These are phyloP conservation scores for Syngnathoides biaculeatus DNA, from an alignment of 2,113 vertebrate species.

Conservation along the genomic window DNA sequence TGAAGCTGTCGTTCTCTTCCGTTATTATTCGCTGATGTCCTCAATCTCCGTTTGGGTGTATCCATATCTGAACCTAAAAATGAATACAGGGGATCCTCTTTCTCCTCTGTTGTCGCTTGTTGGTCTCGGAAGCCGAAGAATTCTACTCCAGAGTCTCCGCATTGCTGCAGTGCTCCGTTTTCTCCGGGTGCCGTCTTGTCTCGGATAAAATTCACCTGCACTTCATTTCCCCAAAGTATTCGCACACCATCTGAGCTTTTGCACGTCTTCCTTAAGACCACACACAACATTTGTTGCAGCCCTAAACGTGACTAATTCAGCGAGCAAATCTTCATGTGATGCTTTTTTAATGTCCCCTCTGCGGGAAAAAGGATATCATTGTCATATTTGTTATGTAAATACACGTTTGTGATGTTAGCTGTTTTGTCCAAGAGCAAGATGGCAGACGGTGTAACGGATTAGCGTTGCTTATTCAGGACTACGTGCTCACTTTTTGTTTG, in stretches of 20 bases:
- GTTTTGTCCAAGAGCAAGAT: not conserved
- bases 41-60: too few species aligned
- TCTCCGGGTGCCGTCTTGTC: not conserved
- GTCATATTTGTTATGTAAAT: not conserved
- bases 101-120: too few species aligned
- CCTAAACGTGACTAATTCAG: constrained; percentile 45
- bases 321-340: not conserved
- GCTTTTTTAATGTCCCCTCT: not conserved
- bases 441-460: not conserved
- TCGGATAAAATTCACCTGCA: not conserved
- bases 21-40: too few species aligned
- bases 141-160: not conserved
- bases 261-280: constrained; percentile 22
- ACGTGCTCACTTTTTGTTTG: constrained; percentile 1
- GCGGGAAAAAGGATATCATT: constrained; percentile 8
- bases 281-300: constrained; percentile 56
- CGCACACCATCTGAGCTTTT: not conserved
- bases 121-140: too few species aligned
- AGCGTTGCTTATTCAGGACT: not conserved
- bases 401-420: not conserved
- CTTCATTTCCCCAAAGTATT: not conserved
- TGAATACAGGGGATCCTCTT: too few species aligned
- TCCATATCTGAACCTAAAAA: too few species aligned
- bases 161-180: not conserved
- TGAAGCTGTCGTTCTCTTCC: too few species aligned